A percentile compares a stretch with the other conserved stretches of the same genome.
phyloP scores from a whole-genome alignment of 2,113 vertebrate genomes.

The Grus americana region DNA sequence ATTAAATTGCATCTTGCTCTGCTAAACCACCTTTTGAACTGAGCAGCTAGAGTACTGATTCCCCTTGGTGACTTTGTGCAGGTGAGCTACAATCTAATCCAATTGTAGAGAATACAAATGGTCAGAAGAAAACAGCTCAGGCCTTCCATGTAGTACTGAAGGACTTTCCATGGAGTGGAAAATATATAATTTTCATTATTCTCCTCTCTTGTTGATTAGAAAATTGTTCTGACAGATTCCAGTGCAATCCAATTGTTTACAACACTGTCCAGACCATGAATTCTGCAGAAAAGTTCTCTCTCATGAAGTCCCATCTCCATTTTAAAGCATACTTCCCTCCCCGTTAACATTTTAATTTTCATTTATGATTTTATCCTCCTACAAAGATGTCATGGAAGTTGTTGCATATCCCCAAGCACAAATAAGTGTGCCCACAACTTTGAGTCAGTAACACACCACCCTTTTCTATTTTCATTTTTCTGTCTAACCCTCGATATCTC shows the following conservation, averaged over 20 bases:
- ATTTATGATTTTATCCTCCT: background rate
- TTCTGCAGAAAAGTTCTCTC: background rate
- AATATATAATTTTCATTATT: background rate
- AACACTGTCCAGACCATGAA: background rate
- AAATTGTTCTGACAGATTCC: background rate
- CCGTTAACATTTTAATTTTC: background rate
- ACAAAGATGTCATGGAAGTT: background rate
- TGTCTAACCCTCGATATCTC: background rate
- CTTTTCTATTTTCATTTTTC: constrained; percentile 13
- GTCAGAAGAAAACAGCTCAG: background rate
- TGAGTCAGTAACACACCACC: background rate
- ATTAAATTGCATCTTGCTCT: background rate
- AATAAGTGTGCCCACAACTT: background rate
- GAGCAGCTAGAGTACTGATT: background rate
- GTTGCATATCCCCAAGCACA: background rate
- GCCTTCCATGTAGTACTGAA: background rate
- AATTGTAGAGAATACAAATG: background rate
- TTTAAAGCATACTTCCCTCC: background rate
- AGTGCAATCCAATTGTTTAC: background rate
- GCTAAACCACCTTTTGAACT: background rate
- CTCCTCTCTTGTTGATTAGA: background rate
- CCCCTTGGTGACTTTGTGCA: background rate
- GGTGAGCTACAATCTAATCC: background rate
- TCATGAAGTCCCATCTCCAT: background rate
- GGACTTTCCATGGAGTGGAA: background rate